These are phyloP conservation scores for Vireo altiloquus DNA, from an alignment of 2,113 vertebrate species.

Conservation along the genomic window DNA sequence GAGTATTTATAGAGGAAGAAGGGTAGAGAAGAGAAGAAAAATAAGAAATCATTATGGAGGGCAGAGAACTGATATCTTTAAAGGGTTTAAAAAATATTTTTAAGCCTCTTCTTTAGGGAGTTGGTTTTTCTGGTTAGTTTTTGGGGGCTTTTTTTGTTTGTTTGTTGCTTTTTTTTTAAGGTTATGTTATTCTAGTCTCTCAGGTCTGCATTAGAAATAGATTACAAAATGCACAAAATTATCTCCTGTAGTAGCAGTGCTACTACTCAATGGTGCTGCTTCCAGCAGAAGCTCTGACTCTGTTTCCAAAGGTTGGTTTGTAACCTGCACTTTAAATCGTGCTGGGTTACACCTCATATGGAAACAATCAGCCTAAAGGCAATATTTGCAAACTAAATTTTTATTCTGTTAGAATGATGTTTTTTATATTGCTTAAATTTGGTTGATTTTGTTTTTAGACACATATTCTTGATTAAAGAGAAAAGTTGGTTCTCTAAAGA, in stretches of 20 bases:
- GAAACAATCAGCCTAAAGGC: background rate
- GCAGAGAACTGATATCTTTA: background rate
- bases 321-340: background rate
- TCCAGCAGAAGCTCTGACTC: background rate
- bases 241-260: background rate
- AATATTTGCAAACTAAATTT: background rate
- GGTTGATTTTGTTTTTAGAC: background rate
- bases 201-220: background rate
- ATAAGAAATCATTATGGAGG: background rate
- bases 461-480: background rate
- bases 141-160: background rate
- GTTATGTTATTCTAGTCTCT: background rate
- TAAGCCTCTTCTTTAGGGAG: background rate
- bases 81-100: background rate
- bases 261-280: background rate
- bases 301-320: background rate
- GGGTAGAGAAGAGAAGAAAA: background rate
- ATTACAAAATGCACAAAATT: background rate
- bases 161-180: too few species aligned
- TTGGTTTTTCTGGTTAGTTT: background rate
- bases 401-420: background rate
- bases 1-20: background rate
- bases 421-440: background rate
- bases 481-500: background rate
- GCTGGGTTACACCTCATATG: background rate